These are phyloP conservation scores for Sylvilagus bachmani DNA, from an alignment of 2,113 vertebrate species.

Conservation along the genomic window DNA sequence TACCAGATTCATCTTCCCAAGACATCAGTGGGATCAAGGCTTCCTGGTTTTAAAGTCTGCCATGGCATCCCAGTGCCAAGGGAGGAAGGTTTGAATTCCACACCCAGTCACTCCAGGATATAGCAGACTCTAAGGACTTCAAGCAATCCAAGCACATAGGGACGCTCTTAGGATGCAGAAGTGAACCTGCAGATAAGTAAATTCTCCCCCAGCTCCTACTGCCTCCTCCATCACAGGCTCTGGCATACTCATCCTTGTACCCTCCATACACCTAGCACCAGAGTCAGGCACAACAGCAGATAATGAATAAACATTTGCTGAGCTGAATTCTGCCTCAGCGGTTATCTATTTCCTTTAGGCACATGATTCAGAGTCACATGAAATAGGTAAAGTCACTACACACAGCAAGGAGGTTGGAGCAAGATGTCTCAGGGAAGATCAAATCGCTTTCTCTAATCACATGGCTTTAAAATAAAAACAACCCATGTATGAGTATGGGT, in stretches of 20 bases:
- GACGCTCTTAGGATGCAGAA: neutral
- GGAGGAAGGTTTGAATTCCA: conserved; percentile 41
- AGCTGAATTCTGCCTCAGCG: conserved; percentile 76
- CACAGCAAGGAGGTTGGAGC: conserved; percentile 53
- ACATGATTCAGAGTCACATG: conserved; percentile 77
- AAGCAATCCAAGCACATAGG: conserved; percentile 4
- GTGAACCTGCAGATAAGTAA: neutral
- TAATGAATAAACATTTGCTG: conserved; percentile 58
- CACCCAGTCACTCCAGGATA: neutral
- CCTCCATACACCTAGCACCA: neutral
- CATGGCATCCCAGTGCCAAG: neutral
- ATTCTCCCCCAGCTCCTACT: neutral
- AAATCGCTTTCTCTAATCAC: conserved; percentile 64
- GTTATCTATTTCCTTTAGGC: conserved; percentile 84
- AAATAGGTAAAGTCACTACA: conserved; percentile 84
- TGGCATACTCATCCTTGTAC: conserved; percentile 25
- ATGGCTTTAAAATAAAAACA: neutral
- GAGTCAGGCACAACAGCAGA: neutral
- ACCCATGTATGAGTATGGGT: neutral
- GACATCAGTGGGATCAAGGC: neutral
- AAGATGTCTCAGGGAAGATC: conserved; percentile 45
- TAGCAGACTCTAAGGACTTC: neutral
- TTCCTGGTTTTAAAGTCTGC: conserved; percentile 22
- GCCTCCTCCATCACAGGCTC: neutral
- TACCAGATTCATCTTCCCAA: conserved; percentile 46